Base-by-base conservation (phyloP, 2,797 vertebrate species). In the Gymnocypris eckloni region DNA sequence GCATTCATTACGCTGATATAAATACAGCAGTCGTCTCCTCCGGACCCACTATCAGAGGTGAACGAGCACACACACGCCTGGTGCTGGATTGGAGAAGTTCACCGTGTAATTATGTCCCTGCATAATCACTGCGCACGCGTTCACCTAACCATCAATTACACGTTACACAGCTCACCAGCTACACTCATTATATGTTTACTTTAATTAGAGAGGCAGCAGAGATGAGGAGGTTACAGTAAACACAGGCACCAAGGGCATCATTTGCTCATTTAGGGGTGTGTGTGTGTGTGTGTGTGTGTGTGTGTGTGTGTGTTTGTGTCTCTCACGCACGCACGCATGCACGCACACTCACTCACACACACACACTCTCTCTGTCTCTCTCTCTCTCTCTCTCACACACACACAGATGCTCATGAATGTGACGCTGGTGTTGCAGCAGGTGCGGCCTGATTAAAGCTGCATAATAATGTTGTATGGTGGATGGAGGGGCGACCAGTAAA, bases 191-290 rank as follows among this genome's bases (percentile, higher is more conserved):
- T 93, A 93, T 93, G 94, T 94, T 94, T 92, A 89, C 91, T 56
- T 92, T 94, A 95, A 95, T 96, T 96, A 93, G 94, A 92, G 91
- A 93, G 93, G 93, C 93, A 93, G 93, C 93, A 85, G 92, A 90
- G 73, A 71, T 54, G 43, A 48, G 75, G 83, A 82, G 79, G 69
- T 81, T 39, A 13, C 56, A 50, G 79, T 81, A 80, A 81, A 88
- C 87, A 80, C 43, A 33, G 28, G 22, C 13, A 59, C 22, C 48
- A 15, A 81, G 69, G 73, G 67, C 84, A 79, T 52, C 16, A 39
- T n/a, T 64, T 45, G 10, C 69, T 28, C 1, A 5, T 67, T 37
- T 15, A 11, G 54, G 12, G 54, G 28, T 33, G 28, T 33, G 28
- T 33, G 28, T 33, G 28, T 33, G 28, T 33, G 28, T 33, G 28